A percentile compares a stretch with the other conserved stretches of the same genome.
Conservation (phyloP, 1,140 invertebrate species). For the Megathymus violae region DNA sequence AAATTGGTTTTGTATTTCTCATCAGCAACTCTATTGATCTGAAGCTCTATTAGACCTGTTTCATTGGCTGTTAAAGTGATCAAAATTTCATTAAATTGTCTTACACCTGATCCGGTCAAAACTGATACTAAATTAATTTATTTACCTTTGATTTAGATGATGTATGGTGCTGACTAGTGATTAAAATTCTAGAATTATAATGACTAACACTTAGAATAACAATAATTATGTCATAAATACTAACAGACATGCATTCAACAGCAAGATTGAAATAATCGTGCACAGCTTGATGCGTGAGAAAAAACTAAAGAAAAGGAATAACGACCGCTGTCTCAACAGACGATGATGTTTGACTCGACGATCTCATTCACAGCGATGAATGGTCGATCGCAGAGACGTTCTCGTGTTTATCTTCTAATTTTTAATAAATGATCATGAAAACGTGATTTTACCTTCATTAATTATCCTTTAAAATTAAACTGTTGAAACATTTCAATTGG, state of each 20-base stretch:
- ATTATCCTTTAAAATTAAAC: constrained; percentile 72
- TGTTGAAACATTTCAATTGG: constrained; percentile 72
- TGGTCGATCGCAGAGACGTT: constrained; percentile 47
- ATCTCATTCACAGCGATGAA: constrained; percentile 48
- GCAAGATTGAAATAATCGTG: constrained; percentile 78
- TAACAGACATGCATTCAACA: constrained; percentile 76
- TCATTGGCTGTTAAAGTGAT: constrained; percentile 30
- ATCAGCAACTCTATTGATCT: constrained; percentile 56
- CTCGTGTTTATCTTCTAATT: constrained; percentile 57
- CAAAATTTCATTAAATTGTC: constrained; percentile 46
- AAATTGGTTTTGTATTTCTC: constrained; percentile 18
- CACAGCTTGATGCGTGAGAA: constrained; percentile 81
- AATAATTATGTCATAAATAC: constrained; percentile 62
- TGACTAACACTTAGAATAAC: constrained; percentile 77
- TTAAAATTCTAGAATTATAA: constrained; percentile 66
- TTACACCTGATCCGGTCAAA: constrained; percentile 73
- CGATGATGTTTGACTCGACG: constrained; percentile 48
- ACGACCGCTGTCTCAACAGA: constrained; percentile 52
- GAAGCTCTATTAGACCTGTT: constrained; percentile 51
- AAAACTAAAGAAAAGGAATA: constrained; percentile 67
- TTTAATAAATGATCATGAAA: constrained; percentile 71
- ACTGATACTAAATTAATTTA: constrained; percentile 53
- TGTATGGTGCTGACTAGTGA: constrained; percentile 81
- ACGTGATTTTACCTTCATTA: constrained; percentile 67
- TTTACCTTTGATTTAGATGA: constrained; percentile 75